phyloP scores from a whole-genome alignment of 2,797 vertebrate genomes.

The Discoglossus pictus region DNA sequence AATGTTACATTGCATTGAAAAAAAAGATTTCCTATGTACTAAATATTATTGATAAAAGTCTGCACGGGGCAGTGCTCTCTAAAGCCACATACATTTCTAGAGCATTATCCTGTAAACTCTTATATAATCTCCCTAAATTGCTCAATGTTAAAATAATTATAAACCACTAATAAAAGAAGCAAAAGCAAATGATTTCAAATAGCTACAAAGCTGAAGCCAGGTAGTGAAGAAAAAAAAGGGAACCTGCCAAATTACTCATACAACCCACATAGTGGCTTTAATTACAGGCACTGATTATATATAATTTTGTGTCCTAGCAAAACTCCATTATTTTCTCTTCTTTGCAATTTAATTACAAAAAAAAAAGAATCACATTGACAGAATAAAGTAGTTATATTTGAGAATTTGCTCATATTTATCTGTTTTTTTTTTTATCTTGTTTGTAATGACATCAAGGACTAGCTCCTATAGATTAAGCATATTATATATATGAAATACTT shows the following conservation, averaged over 20 bases:
- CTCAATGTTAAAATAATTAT: constrained; percentile 10
- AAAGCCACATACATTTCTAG: no score
- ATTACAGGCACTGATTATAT: constrained; percentile 44
- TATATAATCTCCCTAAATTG: not conserved
- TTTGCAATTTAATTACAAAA: constrained; percentile 29
- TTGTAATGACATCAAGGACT: no score
- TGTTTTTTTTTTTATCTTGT: no score
- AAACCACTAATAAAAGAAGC: constrained; percentile 7
- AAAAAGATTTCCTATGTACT: no score
- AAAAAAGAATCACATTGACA: constrained; percentile 11
- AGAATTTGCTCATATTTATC: not conserved
- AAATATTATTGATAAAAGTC: no score
- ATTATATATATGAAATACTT: no score
- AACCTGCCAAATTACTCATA: constrained; percentile 43
- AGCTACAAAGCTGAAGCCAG: constrained; percentile 29
- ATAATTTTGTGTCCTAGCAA: constrained; percentile 47
- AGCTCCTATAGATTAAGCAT: no score
- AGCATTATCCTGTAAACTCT: not conserved
- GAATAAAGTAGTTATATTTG: constrained; percentile 7
- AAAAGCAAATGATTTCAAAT: constrained; percentile 15
- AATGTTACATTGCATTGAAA: no score
- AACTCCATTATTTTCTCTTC: constrained; percentile 28
- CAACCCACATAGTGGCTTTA: constrained; percentile 42
- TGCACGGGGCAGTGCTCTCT: no score
- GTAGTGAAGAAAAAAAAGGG: constrained; percentile 36